Conservation (phyloP, 2,797 vertebrate species). For the Chrysolophus pictus region DNA sequence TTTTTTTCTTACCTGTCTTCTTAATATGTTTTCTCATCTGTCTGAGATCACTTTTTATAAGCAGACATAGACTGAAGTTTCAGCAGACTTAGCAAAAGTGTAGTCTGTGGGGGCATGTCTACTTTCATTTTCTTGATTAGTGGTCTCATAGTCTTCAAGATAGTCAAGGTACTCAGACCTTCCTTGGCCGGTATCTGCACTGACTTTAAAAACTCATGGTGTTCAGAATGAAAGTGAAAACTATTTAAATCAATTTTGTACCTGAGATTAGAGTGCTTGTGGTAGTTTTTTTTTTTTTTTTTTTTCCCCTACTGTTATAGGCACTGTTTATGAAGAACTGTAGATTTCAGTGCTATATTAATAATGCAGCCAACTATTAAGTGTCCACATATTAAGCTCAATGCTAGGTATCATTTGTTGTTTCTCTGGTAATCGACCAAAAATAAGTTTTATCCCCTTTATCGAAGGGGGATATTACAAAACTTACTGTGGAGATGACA, state of each 20-base stretch:
- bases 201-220: neutral
- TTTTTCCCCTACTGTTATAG: neutral
- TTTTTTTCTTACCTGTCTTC: neutral
- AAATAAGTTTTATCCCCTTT: neutral
- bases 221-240: neutral
- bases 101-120: neutral
- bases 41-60: neutral
- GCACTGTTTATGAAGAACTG: neutral
- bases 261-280: neutral
- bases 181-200: neutral
- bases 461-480: neutral
- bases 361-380: neutral
- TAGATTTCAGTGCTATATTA: neutral
- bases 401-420: neutral
- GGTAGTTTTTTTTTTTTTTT: accelerated
- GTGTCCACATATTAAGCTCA: neutral
- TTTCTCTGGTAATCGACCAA: neutral
- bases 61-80: neutral
- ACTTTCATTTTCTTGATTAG: neutral
- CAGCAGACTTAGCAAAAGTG: neutral
- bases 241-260: neutral
- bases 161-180: neutral
- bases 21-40: neutral
- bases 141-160: neutral
- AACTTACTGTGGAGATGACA: neutral